Evolutionary conservation across 2,888 invertebrate species (phyloP).

Genomic region (Pachymerium ferrugineum): DNA sequence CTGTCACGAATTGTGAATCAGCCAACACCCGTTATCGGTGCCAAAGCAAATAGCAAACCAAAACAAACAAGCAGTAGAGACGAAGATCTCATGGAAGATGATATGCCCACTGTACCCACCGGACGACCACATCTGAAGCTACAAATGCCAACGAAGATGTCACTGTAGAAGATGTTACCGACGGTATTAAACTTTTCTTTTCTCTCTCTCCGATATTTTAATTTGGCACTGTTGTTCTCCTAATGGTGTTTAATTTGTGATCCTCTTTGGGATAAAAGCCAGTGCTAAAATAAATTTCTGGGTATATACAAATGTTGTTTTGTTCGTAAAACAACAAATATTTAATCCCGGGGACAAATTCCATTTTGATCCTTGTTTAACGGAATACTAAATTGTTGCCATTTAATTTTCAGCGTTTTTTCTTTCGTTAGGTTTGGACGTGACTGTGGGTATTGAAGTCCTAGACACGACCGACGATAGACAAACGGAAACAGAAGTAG

Average conservation of each 20-base stretch:
- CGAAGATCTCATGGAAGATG: slow-evolving; percentile 30
- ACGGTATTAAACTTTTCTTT: slow-evolving; percentile 41
- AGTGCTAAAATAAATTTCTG: background rate
- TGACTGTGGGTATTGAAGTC: slow-evolving; percentile 1
- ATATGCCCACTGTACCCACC: slow-evolving; percentile 30
- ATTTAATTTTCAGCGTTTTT: no score
- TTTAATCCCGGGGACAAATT: no score
- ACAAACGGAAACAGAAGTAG: slow-evolving; percentile 54
- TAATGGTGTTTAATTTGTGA: no score
- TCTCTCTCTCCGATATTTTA: background rate
- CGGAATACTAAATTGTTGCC: no score
- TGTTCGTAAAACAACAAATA: no score
- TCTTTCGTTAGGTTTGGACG: background rate
- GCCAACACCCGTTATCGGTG: slow-evolving; percentile 48
- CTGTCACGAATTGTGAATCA: slow-evolving; percentile 70
- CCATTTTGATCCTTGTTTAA: no score
- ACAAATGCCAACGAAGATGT: slow-evolving; percentile 59
- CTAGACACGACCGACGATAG: background rate
- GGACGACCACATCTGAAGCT: slow-evolving; percentile 57
- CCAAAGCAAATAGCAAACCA: slow-evolving; percentile 29
- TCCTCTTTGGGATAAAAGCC: background rate
- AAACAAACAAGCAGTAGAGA: slow-evolving; percentile 5
- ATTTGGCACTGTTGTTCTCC: slow-evolving; percentile 16
- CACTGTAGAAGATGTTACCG: slow-evolving; percentile 55
- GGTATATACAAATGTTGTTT: no score